phyloP scores from a whole-genome alignment of 2,888 invertebrate genomes.

The Caenorhabditis macrosperma region DNA sequence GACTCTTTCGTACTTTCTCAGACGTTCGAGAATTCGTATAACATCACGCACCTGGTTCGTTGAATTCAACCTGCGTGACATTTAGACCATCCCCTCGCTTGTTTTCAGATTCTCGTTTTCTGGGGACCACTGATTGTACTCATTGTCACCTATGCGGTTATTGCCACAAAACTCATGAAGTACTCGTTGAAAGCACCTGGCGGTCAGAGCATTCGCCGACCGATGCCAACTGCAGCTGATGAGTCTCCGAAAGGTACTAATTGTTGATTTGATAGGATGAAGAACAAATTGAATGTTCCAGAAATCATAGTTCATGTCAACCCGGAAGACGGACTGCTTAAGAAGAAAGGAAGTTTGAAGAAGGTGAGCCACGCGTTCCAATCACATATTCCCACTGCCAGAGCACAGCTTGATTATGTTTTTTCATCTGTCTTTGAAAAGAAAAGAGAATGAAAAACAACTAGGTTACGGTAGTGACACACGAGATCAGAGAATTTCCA shows the following conservation, averaged over 20 bases:
- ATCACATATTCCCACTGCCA: not conserved
- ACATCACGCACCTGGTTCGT: conserved; percentile 74
- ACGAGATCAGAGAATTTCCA: not conserved
- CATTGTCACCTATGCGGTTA: conserved; percentile 72
- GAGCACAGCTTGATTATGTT: not conserved
- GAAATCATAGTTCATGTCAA: conserved; percentile 49
- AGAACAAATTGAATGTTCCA: conserved; percentile 4
- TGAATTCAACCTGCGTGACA: not conserved
- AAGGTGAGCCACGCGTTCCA: conserved; percentile 16
- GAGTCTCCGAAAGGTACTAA: conserved; percentile 44
- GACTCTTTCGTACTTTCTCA: conserved; percentile 61
- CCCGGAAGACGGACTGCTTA: conserved; percentile 40
- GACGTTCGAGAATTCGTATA: conserved; percentile 70
- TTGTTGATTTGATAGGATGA: not conserved
- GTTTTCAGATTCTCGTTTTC: conserved; percentile 76
- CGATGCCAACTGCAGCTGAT: conserved; percentile 42
- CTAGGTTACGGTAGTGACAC: conserved; percentile 26
- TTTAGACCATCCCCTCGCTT: not conserved
- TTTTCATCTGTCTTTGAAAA: conserved; percentile 20
- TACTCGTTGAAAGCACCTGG: conserved; percentile 65
- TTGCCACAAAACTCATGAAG: conserved; percentile 74
- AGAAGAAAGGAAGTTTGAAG: conserved; percentile 37
- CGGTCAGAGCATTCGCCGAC: conserved; percentile 44
- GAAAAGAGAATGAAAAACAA: conserved; percentile 3
- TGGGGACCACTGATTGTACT: conserved; percentile 77